phyloP scores from a whole-genome alignment of 2,888 invertebrate species.

The Cyrtodaria siliqua region DNA sequence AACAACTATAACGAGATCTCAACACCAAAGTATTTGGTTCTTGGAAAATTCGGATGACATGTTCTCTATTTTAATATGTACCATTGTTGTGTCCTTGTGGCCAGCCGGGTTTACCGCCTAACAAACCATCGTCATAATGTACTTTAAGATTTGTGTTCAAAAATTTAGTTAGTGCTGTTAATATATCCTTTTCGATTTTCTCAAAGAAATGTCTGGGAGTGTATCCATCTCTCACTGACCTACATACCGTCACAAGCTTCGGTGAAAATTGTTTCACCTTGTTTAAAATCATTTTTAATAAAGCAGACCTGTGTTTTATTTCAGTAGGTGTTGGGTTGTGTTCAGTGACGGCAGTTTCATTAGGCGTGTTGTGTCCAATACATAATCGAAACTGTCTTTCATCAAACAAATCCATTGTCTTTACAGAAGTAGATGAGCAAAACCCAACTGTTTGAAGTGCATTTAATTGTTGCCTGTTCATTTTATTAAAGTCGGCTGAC shows the following conservation, averaged over 20 bases:
- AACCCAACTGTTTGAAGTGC: slow-evolving; percentile 70
- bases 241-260: slow-evolving; percentile 73
- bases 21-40: no score
- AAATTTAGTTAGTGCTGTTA: slow-evolving; percentile 56
- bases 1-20: no score
- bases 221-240: slow-evolving; percentile 83
- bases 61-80: no score
- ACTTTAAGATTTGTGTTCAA: slow-evolving; percentile 56
- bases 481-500: slow-evolving; percentile 42
- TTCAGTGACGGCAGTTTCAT: slow-evolving; percentile 63
- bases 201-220: slow-evolving; percentile 75
- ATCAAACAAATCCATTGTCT: slow-evolving; percentile 44
- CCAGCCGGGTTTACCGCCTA: slow-evolving; percentile 80
- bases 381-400: slow-evolving; percentile 69
- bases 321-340: slow-evolving; percentile 67
- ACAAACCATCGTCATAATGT: slow-evolving; percentile 74
- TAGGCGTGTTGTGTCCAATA: slow-evolving; percentile 72
- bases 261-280: slow-evolving; percentile 57
- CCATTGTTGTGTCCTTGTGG: slow-evolving; percentile 36
- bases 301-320: slow-evolving; percentile 50
- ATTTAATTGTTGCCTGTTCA: slow-evolving; percentile 66
- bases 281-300: slow-evolving; percentile 59
- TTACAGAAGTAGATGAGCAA: slow-evolving; percentile 72
- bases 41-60: no score
- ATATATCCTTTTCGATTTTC: slow-evolving; percentile 72